Base-by-base conservation (phyloP, 2,888 invertebrate genomes). In the Parnassius glacialis region DNA sequence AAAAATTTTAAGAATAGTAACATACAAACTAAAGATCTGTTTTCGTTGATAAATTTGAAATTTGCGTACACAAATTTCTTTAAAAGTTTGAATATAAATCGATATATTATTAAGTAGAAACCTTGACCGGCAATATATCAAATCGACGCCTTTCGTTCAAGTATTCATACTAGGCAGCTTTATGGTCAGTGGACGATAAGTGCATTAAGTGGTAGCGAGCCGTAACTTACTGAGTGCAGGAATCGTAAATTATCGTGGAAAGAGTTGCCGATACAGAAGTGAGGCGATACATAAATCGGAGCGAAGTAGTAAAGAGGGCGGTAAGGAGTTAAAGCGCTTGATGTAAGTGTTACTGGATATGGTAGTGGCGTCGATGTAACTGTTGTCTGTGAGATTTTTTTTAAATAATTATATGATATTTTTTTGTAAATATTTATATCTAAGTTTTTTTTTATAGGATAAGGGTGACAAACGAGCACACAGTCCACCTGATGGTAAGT, bases 221-320 rank as follows among this genome's bases (percentile, higher is more conserved):
- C 50, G 62, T 54, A 41, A 47, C 55, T 44, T 25, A 47, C 58
- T 51, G 59, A 63, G 66, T 65, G 66, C 60, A 63, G 44, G 64
- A 66, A 65, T 70, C 73, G 73, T 76, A 74, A 78, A 80, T 81
- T 78, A 77, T 78, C 73, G 64, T 41, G 61, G 68, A 73, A 72
- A 69, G 77, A 68, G 70, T 70, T 65, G 66, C 68, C 78, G 74
- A 76, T 78, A 73, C 73, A 72, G 68, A 74, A 73, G 72, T 71
- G 73, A 71, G 68, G 73, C 73, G 73, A 70, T 69, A 74, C 70
- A 80, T 81, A 81, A 81, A 81, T 81, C 78, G 68, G 61, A 63
- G 66, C 70, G 69, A 68, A 65, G 68, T 67, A 67, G 64, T 72
- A 68, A 69, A 67, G 59, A 57, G 65, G 67, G 66, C 66, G 65